phyloP scores from a whole-genome alignment of 2,113 vertebrate genomes.

The Papio anubis region DNA sequence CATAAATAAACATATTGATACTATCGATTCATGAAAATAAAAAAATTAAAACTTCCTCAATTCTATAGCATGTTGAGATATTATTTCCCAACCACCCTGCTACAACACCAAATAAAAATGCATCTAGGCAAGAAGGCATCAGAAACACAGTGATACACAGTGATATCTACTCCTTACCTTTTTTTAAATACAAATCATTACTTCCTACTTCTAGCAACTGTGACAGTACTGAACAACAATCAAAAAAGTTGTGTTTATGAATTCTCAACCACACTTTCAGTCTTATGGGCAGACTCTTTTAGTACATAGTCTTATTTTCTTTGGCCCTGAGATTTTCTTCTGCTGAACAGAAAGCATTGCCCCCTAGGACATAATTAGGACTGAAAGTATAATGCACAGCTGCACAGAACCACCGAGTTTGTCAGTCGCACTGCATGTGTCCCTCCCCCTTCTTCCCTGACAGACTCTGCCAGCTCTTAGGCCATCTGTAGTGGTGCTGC shows the following conservation, averaged over 20 bases:
- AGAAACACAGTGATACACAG: background rate
- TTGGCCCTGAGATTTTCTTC: conserved; percentile 29
- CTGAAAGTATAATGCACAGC: background rate
- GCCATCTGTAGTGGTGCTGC: conserved; percentile 6
- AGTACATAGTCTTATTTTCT: background rate
- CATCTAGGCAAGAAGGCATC: background rate
- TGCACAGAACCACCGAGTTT: background rate
- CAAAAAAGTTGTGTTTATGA: background rate
- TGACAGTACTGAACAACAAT: background rate
- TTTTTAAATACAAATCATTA: conserved; percentile 12
- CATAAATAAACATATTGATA: background rate
- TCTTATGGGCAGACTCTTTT: background rate
- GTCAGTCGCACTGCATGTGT: background rate
- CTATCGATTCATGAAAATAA: background rate
- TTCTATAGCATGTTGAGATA: background rate
- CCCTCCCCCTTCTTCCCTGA: background rate
- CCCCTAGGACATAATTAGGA: conserved; percentile 37
- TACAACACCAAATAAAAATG: background rate
- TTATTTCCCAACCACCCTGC: background rate
- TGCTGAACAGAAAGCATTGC: background rate
- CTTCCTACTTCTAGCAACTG: background rate
- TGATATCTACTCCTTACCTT: background rate
- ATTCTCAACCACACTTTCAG: background rate
- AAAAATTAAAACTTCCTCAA: background rate
- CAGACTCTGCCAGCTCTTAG: background rate